Percentiles rank a stretch among this genome's conserved stretches.
phyloP scores from a whole-genome alignment of 2,888 invertebrate species.

The Daptonema setosum region DNA sequence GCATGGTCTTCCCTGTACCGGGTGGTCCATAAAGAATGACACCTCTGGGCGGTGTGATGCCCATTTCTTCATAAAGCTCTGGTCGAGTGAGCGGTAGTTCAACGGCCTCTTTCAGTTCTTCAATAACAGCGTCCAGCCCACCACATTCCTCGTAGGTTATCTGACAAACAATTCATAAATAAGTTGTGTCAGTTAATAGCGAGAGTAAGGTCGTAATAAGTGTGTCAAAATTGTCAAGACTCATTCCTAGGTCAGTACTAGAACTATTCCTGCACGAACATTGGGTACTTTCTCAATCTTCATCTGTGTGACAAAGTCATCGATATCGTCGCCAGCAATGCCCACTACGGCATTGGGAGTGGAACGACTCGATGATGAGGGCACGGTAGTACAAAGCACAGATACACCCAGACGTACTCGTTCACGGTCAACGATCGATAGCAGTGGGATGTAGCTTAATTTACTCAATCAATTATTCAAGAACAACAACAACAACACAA shows the following conservation, averaged over 20 bases:
- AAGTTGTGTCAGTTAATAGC: neutral
- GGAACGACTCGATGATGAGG: neutral
- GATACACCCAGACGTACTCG: neutral
- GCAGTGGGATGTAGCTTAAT: neutral
- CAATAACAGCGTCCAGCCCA: neutral
- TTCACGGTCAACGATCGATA: neutral
- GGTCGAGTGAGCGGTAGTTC: conserved; percentile 6
- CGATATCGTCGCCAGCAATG: neutral
- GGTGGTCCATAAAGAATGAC: conserved; percentile 7
- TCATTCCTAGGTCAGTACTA: too few species aligned
- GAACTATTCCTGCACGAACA: neutral
- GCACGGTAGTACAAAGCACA: neutral
- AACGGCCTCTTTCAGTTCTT: conserved; percentile 5
- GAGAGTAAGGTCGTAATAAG: neutral
- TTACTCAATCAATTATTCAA: neutral
- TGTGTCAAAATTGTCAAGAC: neutral
- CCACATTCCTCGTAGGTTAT: neutral
- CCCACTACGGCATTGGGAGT: neutral
- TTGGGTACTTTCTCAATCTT: neutral
- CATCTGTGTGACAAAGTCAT: neutral
- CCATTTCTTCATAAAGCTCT: conserved; percentile 6
- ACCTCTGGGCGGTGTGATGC: conserved; percentile 6
- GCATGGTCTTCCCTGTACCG: conserved; percentile 8
- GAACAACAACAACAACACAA: neutral
- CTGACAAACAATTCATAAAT: neutral